Evolutionary conservation across 2,888 invertebrate species (phyloP).

Genomic region (Protonemura montana): DNA sequence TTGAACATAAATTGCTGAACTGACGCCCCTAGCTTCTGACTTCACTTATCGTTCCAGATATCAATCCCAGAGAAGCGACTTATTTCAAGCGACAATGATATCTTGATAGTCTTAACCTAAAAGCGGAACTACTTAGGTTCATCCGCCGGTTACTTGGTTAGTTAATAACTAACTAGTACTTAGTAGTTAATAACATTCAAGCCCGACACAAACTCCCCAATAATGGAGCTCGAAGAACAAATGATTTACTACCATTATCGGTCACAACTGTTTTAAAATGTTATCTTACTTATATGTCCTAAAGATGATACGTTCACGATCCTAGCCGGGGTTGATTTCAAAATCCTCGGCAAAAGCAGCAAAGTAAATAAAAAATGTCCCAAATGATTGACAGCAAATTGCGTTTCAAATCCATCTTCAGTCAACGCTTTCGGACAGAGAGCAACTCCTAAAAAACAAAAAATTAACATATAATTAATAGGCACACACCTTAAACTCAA

Average conservation of each 20-base stretch:
- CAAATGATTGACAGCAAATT: constrained; percentile 68
- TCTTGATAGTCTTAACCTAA: too few relatives aligned
- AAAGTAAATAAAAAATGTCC: constrained; percentile 70
- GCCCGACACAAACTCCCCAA: too few relatives aligned
- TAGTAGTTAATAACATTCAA: too few relatives aligned
- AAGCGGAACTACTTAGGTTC: too few relatives aligned
- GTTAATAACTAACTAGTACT: too few relatives aligned
- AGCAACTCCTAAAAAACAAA: constrained; percentile 57
- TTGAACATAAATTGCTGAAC: too few relatives aligned
- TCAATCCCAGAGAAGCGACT: too few relatives aligned
- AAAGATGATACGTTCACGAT: constrained; percentile 70
- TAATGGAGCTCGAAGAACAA: too few relatives aligned
- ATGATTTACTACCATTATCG: neutral
- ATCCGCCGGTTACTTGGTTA: too few relatives aligned
- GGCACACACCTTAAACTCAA: neutral
- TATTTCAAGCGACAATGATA: too few relatives aligned
- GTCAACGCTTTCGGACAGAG: constrained; percentile 59
- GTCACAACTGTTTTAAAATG: neutral
- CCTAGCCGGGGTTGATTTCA: constrained; percentile 65
- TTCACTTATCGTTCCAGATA: too few relatives aligned
- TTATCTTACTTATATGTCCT: constrained; percentile 56
- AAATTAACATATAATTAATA: neutral
- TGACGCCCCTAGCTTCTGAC: too few relatives aligned
- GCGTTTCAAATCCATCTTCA: constrained; percentile 66
- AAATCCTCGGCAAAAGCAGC: constrained; percentile 66